Evolutionary conservation across 2,888 invertebrate genomes (phyloP).

Genomic region (Tiliacea citrago): DNA sequence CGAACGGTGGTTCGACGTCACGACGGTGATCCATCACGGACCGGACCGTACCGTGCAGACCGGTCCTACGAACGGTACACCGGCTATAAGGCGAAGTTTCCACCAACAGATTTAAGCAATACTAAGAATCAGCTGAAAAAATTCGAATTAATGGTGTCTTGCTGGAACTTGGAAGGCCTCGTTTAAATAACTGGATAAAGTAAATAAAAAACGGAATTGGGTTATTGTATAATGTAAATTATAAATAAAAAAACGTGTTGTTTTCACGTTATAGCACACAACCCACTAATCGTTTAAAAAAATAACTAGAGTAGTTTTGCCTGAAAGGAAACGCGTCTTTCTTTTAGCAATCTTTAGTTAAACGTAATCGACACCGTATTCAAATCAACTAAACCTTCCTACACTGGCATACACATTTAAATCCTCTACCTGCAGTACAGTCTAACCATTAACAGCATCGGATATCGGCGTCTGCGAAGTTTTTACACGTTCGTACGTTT

Average conservation of each 20-base stretch:
- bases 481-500: slow-evolving; percentile 59
- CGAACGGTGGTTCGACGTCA: slow-evolving; percentile 61
- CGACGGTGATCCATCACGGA: slow-evolving; percentile 65
- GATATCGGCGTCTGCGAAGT: slow-evolving; percentile 43
- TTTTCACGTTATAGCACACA: no score
- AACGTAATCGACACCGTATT: no score
- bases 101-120: slow-evolving; percentile 23
- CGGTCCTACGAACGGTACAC: slow-evolving; percentile 67
- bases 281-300: not conserved
- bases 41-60: slow-evolving; percentile 64
- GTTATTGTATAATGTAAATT: not conserved
- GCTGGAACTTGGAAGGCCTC: not conserved
- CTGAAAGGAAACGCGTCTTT: not conserved
- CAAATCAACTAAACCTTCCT: not conserved
- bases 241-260: not conserved
- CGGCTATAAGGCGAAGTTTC: slow-evolving; percentile 53
- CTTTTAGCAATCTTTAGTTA: not conserved
- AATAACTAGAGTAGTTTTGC: not conserved
- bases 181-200: slow-evolving; percentile 18
- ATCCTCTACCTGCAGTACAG: not conserved
- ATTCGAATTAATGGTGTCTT: not conserved
- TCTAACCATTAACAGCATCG: slow-evolving; percentile 57
- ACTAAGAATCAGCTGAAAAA: slow-evolving; percentile 43
- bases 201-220: not conserved
- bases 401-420: not conserved